Evolutionary conservation across 2,797 vertebrate genomes (phyloP).

Genomic region (Prionace glauca): DNA sequence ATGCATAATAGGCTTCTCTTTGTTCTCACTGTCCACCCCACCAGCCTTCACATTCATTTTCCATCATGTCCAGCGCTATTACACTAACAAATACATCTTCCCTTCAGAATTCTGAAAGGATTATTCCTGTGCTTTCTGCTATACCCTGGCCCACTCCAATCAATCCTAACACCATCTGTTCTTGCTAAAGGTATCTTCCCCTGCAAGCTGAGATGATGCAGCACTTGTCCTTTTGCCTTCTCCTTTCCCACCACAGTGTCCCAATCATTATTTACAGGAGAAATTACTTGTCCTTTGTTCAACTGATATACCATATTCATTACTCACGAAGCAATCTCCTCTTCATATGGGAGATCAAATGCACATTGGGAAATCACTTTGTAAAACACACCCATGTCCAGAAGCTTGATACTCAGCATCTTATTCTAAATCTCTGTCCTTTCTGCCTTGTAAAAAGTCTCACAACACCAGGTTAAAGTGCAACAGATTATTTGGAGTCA

Average conservation of each 20-base stretch:
- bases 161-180: neutral
- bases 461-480: no score
- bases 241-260: neutral
- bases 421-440: no score
- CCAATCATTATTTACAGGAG: neutral
- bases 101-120: neutral
- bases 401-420: no score
- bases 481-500: no score
- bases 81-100: neutral
- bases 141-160: neutral
- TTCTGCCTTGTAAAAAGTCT: no score
- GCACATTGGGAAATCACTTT: no score
- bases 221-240: neutral
- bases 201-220: no score
- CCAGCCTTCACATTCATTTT: neutral
- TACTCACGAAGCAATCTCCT: neutral
- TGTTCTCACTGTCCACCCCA: neutral
- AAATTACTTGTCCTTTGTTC: neutral
- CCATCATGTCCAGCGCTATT: neutral
- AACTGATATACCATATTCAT: neutral
- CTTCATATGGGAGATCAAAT: neutral
- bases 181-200: neutral
- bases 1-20: neutral
- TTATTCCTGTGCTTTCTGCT: neutral
- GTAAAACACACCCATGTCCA: no score